Conservation (phyloP, 2,888 invertebrate species). For the Panzeria rudis region DNA sequence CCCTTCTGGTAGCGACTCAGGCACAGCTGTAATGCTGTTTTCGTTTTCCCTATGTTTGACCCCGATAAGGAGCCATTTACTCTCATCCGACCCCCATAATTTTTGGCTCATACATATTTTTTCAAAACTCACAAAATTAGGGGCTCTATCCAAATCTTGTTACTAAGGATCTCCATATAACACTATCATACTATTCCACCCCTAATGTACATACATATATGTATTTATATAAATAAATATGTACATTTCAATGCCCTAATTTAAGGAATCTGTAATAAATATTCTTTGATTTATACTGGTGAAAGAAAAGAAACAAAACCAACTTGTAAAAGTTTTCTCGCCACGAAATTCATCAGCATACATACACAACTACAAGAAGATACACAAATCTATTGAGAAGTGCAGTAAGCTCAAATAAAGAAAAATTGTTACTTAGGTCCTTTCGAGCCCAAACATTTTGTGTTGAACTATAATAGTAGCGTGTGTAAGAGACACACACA, state of each 20-base stretch:
- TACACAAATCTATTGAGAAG: background rate
- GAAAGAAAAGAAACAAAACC: background rate
- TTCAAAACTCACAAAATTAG: too few species aligned
- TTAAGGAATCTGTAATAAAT: slow-evolving; percentile 13
- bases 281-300: slow-evolving; percentile 4
- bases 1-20: too few species aligned
- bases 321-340: background rate
- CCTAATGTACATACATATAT: background rate
- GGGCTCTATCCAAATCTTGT: too few species aligned
- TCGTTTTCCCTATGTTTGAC: too few species aligned
- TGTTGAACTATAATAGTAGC: slow-evolving; percentile 1
- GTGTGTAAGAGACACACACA: background rate
- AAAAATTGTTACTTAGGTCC: background rate
- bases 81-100: too few species aligned
- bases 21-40: too few species aligned
- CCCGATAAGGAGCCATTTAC: too few species aligned
- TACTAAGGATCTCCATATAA: too few species aligned
- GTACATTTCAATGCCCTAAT: background rate
- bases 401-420: background rate
- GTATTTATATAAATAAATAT: background rate
- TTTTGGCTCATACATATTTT: too few species aligned
- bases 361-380: background rate
- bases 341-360: background rate
- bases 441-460: slow-evolving; percentile 11
- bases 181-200: too few species aligned